Percentiles rank a stretch among this genome's conserved stretches.
These are phyloP conservation scores for Herminia tarsipennalis DNA, from an alignment of 2,888 invertebrate species.

Conservation along the genomic window DNA sequence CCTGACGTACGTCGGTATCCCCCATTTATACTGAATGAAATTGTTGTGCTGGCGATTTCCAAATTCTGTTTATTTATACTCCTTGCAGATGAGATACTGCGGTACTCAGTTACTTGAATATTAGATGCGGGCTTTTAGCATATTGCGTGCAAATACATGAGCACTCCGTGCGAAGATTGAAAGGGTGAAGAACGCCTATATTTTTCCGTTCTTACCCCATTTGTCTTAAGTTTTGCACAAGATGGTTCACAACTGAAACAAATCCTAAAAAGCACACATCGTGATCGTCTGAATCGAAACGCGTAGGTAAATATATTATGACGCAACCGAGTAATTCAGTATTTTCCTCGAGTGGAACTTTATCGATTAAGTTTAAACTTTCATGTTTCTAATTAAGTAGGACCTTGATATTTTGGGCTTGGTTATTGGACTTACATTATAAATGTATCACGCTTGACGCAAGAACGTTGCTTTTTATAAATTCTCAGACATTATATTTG, in stretches of 20 bases:
- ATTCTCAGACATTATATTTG: too few species aligned
- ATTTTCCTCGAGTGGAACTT: background rate
- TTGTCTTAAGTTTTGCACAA: background rate
- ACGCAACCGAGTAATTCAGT: background rate
- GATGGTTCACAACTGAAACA: too few species aligned
- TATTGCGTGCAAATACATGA: slow-evolving; percentile 26
- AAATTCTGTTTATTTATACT: slow-evolving; percentile 3
- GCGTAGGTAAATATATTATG: background rate
- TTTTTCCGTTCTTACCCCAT: background rate
- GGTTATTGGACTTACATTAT: background rate
- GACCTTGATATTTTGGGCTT: slow-evolving; percentile 2
- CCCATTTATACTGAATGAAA: slow-evolving; percentile 43
- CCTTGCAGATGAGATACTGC: slow-evolving; percentile 6
- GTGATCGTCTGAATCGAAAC: background rate
- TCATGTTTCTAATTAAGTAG: background rate
- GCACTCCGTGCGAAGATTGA: background rate
- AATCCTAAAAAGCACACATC: background rate
- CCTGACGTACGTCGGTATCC: slow-evolving; percentile 26
- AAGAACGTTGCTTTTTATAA: too few species aligned
- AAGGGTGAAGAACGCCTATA: background rate
- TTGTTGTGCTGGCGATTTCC: background rate
- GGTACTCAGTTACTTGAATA: slow-evolving; percentile 15
- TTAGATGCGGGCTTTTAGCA: slow-evolving; percentile 39
- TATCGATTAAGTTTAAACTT: slow-evolving; percentile 6
- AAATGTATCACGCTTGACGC: background rate